Percentiles rank a stretch among this genome's conserved stretches.
Evolutionary conservation across 2,888 invertebrate species (phyloP).

Genomic region (Agonopterix heracliana): DNA sequence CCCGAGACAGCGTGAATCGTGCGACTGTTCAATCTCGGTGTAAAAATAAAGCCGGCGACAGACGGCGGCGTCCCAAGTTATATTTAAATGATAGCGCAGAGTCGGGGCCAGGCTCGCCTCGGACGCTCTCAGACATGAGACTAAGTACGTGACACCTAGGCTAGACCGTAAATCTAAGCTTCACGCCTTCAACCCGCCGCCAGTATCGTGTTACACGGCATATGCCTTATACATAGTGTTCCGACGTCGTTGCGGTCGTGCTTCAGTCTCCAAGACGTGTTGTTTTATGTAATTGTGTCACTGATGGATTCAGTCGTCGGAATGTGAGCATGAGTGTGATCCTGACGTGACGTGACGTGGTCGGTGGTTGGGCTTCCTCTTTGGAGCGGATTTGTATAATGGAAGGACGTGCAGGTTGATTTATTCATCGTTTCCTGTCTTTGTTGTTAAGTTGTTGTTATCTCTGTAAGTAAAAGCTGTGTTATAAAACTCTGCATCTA

Average conservation of each 20-base stretch:
- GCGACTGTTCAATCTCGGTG: slow-evolving; percentile 25
- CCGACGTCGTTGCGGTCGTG: slow-evolving; percentile 10
- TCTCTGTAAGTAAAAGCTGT: slow-evolving; percentile 24
- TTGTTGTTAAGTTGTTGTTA: slow-evolving; percentile 32
- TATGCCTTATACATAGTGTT: slow-evolving; percentile 12
- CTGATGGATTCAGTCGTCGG: not conserved
- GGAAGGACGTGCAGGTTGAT: slow-evolving; percentile 43
- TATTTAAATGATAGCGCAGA: slow-evolving; percentile 73
- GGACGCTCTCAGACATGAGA: slow-evolving; percentile 56
- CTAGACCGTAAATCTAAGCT: slow-evolving; percentile 40
- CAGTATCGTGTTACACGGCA: slow-evolving; percentile 27
- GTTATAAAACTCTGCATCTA: not conserved
- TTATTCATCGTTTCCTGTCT: slow-evolving; percentile 47
- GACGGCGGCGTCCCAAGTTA: slow-evolving; percentile 67
- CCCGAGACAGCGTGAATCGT: slow-evolving; percentile 31
- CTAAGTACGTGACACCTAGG: slow-evolving; percentile 60
- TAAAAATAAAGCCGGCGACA: slow-evolving; percentile 72
- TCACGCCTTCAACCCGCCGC: slow-evolving; percentile 22
- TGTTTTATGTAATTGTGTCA: slow-evolving; percentile 2
- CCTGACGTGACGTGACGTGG: slow-evolving; percentile 11
- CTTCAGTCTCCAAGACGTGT: not conserved
- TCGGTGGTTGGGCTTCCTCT: slow-evolving; percentile 32
- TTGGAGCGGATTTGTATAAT: slow-evolving; percentile 36
- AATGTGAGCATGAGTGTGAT: not conserved
- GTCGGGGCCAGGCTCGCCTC: slow-evolving; percentile 50